Conservation (phyloP, 2,888 invertebrate species). For the Tubiluchus corallicola region DNA sequence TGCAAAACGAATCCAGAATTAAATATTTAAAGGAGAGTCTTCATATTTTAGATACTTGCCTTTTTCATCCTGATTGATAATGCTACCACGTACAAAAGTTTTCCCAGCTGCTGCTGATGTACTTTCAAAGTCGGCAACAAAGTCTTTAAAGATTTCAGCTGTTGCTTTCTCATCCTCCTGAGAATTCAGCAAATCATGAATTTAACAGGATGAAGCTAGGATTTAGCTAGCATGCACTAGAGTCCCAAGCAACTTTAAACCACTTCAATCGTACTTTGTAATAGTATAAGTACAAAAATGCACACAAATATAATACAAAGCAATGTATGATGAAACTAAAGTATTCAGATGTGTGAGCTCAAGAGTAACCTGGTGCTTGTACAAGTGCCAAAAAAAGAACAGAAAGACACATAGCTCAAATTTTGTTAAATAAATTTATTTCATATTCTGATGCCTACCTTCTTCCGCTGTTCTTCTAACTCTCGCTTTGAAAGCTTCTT, state of each 20-base stretch:
- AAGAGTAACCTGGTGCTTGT: too few relatives aligned
- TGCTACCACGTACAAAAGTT: conserved; percentile 94
- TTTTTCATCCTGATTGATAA: conserved; percentile 82
- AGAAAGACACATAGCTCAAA: too few relatives aligned
- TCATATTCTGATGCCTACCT: conserved; percentile 45
- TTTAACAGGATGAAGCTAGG: conserved; percentile 11
- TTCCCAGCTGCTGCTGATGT: conserved; percentile 43
- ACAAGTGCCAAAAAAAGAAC: too few relatives aligned
- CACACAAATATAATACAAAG: not conserved
- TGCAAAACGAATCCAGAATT: too few relatives aligned
- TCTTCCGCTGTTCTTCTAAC: conserved; percentile 62
- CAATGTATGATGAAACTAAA: too few relatives aligned
- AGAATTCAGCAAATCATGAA: too few relatives aligned
- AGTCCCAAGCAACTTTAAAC: too few relatives aligned
- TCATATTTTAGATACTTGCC: conserved; percentile 38
- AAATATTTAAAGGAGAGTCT: conserved; percentile 12
- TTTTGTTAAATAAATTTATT: too few relatives aligned
- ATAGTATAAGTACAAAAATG: not conserved
- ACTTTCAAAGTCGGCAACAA: conserved; percentile 90
- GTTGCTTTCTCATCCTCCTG: conserved; percentile 29
- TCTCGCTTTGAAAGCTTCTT: conserved; percentile 36
- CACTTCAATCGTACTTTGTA: too few relatives aligned
- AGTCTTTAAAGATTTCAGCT: conserved; percentile 71
- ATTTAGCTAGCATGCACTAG: too few relatives aligned
- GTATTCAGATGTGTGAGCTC: too few relatives aligned